Conservation (phyloP, 2,888 invertebrate species). For the Cheilosia scutellata region DNA sequence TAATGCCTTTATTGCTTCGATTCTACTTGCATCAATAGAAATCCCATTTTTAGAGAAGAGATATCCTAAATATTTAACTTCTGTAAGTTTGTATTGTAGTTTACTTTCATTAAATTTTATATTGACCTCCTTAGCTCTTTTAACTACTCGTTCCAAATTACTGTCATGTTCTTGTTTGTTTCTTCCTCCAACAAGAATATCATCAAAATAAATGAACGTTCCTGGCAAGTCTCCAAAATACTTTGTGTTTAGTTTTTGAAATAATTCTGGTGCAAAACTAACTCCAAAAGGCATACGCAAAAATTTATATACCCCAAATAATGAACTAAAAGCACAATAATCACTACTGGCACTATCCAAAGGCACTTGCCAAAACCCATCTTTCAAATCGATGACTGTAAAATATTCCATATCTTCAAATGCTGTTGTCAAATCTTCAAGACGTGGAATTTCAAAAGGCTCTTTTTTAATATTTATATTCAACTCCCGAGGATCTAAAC, state of each 20-base stretch:
- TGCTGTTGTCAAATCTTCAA: slow-evolving; percentile 31
- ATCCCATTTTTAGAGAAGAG: slow-evolving; percentile 29
- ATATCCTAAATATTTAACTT: slow-evolving; percentile 46
- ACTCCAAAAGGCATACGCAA: slow-evolving; percentile 30
- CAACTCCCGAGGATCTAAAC: slow-evolving; percentile 36
- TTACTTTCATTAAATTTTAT: slow-evolving; percentile 49
- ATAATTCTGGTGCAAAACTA: slow-evolving; percentile 39
- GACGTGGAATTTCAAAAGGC: slow-evolving; percentile 38
- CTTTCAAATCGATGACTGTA: slow-evolving; percentile 49
- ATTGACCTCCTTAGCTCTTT: slow-evolving; percentile 15
- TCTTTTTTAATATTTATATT: slow-evolving; percentile 40
- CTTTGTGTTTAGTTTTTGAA: slow-evolving; percentile 33
- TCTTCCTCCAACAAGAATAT: slow-evolving; percentile 9
- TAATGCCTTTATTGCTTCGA: slow-evolving; percentile 7
- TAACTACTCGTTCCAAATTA: slow-evolving; percentile 13
- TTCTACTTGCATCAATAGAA: slow-evolving; percentile 6
- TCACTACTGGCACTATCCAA: slow-evolving; percentile 15
- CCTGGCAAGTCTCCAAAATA: slow-evolving; percentile 10
- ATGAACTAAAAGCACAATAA: slow-evolving; percentile 53
- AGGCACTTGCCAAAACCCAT: slow-evolving; percentile 45
- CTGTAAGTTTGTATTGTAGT: slow-evolving; percentile 13
- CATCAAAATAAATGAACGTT: slow-evolving; percentile 35
- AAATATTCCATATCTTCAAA: slow-evolving; percentile 35
- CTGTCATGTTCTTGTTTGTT: slow-evolving; percentile 10
- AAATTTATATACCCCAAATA: slow-evolving; percentile 29